phyloP scores from a whole-genome alignment of 2,797 vertebrate genomes.

The Takifugu ocellatus region DNA sequence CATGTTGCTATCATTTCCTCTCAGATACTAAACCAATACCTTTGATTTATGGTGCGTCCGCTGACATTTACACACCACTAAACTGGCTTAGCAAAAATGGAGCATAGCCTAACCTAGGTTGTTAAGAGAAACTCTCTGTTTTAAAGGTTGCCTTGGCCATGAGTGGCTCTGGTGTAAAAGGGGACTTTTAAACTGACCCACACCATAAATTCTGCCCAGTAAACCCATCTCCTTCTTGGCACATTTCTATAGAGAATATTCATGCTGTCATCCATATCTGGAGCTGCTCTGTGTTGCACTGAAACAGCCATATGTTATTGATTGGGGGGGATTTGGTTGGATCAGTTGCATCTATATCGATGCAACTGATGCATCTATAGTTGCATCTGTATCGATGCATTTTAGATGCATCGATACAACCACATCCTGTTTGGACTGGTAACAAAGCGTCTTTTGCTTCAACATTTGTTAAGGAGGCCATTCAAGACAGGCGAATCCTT shows the following conservation, averaged over 20 bases:
- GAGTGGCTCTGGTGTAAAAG: conserved; percentile 37
- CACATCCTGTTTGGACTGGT: no score
- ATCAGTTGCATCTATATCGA: no score
- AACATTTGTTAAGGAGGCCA: no score
- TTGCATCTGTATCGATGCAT: no score
- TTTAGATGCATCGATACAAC: no score
- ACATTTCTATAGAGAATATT: conserved; percentile 9
- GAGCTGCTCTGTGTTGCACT: no score
- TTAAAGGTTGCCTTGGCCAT: conserved; percentile 51
- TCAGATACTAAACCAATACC: conserved; percentile 71
- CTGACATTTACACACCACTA: conserved; percentile 64
- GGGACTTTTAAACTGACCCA: conserved; percentile 22
- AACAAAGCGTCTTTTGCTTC: no score
- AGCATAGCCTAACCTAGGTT: conserved; percentile 46
- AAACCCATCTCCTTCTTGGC: conserved; percentile 20
- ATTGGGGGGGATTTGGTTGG: no score
- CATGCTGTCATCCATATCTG: background rate
- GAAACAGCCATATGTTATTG: no score
- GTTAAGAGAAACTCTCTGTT: conserved; percentile 44
- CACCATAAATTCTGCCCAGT: conserved; percentile 29
- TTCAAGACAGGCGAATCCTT: no score
- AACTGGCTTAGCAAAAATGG: conserved; percentile 47
- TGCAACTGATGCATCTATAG: no score
- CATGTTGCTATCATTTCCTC: conserved; percentile 65
- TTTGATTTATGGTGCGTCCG: conserved; percentile 74